These are phyloP conservation scores for Zaprionus lineosus DNA, from an alignment of 2,888 invertebrate genomes.

Conservation along the genomic window DNA sequence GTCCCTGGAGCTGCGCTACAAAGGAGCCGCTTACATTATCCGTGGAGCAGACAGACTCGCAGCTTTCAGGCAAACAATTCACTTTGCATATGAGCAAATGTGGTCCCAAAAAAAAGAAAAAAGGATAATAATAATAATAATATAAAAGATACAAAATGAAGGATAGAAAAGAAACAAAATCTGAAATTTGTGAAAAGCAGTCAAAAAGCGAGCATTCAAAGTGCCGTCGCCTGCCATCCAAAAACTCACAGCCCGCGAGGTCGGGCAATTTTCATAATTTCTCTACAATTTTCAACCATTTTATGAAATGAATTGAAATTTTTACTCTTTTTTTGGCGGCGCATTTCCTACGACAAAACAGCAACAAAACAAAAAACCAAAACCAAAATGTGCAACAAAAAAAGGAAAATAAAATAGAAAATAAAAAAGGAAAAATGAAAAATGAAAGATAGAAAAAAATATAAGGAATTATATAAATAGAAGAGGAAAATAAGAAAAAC, in stretches of 20 bases:
- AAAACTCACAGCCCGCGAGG: slow-evolving; percentile 19
- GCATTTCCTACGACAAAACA: slow-evolving; percentile 43
- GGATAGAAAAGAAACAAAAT: slow-evolving; percentile 28
- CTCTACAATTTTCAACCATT: slow-evolving; percentile 78
- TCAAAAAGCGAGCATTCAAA: slow-evolving; percentile 67
- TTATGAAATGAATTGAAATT: slow-evolving; percentile 80
- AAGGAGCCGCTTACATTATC: slow-evolving; percentile 37
- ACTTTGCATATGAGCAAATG: slow-evolving; percentile 76
- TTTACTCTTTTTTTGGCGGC: slow-evolving; percentile 52
- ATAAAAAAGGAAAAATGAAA: slow-evolving; percentile 57
- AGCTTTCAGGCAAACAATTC: slow-evolving; percentile 54
- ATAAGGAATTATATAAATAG: not conserved
- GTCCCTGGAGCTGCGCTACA: slow-evolving; percentile 6
- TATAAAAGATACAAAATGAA: too few species aligned
- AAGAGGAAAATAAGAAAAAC: slow-evolving; percentile 54
- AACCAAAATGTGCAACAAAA: too few species aligned
- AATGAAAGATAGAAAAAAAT: not conserved
- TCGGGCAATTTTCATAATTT: slow-evolving; percentile 75
- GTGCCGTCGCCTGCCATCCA: slow-evolving; percentile 43
- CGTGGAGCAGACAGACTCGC: slow-evolving; percentile 29
- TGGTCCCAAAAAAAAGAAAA: slow-evolving; percentile 43
- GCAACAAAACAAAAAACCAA: slow-evolving; percentile 11
- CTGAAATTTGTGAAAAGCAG: slow-evolving; percentile 65
- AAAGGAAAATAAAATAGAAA: too few species aligned
- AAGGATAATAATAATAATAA: too few species aligned